A percentile compares a stretch with the other conserved stretches of the same genome.
Conservation (phyloP, 2,888 invertebrate species). For the Heliconius hortense region DNA sequence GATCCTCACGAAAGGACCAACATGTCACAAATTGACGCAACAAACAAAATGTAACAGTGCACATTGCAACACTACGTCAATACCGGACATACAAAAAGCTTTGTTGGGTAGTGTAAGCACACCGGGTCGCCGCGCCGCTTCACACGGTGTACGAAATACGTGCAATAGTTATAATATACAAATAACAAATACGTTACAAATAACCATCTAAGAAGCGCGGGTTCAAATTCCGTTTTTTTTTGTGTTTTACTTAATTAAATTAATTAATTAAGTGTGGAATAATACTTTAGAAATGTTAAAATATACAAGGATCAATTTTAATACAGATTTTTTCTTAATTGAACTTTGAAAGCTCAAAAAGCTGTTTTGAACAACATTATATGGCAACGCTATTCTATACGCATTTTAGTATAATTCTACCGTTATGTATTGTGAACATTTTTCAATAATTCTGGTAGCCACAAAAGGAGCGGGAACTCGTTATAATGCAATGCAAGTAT, state of each 20-base stretch:
- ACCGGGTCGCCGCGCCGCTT: neutral
- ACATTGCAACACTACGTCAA: neutral
- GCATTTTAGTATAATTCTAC: neutral
- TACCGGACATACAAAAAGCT: neutral
- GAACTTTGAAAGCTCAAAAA: neutral
- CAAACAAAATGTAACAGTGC: constrained; percentile 13
- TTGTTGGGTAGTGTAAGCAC: neutral
- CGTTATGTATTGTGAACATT: constrained; percentile 10
- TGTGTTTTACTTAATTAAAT: too few relatives aligned
- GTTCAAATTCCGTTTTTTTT: too few relatives aligned
- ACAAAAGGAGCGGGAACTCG: constrained; percentile 15
- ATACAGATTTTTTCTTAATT: neutral
- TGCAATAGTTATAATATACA: too few relatives aligned
- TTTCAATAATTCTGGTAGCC: constrained; percentile 2
- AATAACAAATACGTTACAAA: too few relatives aligned
- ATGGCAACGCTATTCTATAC: neutral
- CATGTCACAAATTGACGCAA: neutral
- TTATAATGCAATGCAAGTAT: constrained; percentile 8
- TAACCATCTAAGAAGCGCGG: too few relatives aligned
- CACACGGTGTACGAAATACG: too few relatives aligned
- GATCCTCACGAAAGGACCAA: neutral
- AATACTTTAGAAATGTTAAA: neutral
- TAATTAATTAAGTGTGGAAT: too few relatives aligned
- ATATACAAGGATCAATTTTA: neutral
- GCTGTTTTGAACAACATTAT: neutral